Conservation (phyloP, 92 coral and sea anemone genomes). For the Epizoanthus stellaris region DNA sequence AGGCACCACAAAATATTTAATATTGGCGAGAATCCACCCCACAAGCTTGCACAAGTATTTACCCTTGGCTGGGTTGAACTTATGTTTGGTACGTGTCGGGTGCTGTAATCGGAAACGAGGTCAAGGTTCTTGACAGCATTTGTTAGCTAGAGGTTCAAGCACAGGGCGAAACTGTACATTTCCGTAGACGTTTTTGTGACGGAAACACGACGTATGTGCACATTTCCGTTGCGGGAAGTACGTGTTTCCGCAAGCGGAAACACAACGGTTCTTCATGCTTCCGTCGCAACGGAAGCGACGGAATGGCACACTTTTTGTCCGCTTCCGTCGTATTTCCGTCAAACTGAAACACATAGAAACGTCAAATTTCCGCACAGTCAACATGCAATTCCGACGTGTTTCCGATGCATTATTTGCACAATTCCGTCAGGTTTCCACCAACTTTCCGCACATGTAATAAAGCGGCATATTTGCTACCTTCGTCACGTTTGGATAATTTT, state of each 20-base stretch:
- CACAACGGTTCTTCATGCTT: slow-evolving; percentile 33
- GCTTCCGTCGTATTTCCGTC: slow-evolving; percentile 23
- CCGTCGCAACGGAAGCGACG: slow-evolving; percentile 35
- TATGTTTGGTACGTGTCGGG: too few species aligned
- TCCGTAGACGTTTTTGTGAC: slow-evolving; percentile 26
- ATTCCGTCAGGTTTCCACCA: slow-evolving; percentile 17
- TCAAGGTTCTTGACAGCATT: too few species aligned
- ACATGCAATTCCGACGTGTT: background rate
- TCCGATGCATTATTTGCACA: background rate
- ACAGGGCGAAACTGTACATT: slow-evolving; percentile 32
- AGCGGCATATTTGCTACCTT: too few species aligned
- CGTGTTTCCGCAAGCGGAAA: slow-evolving; percentile 36
- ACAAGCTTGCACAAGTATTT: too few species aligned
- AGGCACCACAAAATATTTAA: too few species aligned
- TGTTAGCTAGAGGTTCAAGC: background rate
- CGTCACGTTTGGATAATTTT: too few species aligned
- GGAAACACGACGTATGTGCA: slow-evolving; percentile 2
- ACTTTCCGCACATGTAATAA: background rate
- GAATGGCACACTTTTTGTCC: slow-evolving; percentile 22
- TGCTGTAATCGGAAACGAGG: too few species aligned
- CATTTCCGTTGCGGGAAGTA: slow-evolving; percentile 43
- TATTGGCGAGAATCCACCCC: too few species aligned
- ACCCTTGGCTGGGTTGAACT: too few species aligned
- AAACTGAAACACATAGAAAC: background rate
- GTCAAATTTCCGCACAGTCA: too few species aligned